phyloP scores from a whole-genome alignment of 2,113 vertebrate species.

The Antidorcas marsupialis region DNA sequence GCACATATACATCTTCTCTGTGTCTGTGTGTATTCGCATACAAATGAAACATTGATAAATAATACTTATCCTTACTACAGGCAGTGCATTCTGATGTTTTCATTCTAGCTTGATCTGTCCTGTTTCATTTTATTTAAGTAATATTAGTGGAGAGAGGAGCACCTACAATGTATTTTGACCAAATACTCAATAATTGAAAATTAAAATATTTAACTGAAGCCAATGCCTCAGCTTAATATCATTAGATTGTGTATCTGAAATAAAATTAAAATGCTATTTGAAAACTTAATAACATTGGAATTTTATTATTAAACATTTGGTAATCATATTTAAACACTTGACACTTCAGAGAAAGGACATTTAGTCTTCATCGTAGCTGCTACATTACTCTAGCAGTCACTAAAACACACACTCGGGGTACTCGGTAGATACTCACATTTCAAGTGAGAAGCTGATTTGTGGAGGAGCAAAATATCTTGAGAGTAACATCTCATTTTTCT shows the following conservation, averaged over 20 bases:
- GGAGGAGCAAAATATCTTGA: background rate
- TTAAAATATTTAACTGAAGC: background rate
- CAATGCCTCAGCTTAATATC: background rate
- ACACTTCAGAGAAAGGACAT: background rate
- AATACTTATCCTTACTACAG: background rate
- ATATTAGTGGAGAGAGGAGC: background rate
- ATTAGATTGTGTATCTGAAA: background rate
- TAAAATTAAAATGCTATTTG: slow-evolving; percentile 8
- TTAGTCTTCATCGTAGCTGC: background rate
- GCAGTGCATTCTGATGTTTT: background rate
- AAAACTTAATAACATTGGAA: background rate
- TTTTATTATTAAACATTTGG: background rate
- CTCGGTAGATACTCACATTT: background rate
- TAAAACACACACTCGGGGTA: background rate
- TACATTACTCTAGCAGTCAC: background rate
- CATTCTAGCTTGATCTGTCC: background rate
- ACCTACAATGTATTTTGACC: background rate
- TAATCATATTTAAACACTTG: background rate
- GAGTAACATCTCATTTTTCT: background rate
- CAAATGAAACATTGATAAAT: background rate
- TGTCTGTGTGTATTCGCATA: background rate
- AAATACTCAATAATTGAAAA: background rate
- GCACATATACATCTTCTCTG: background rate
- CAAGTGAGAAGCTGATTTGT: background rate
- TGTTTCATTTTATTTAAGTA: background rate